phyloP scores from a whole-genome alignment of 2,888 invertebrate genomes.

The Netelia melanura region DNA sequence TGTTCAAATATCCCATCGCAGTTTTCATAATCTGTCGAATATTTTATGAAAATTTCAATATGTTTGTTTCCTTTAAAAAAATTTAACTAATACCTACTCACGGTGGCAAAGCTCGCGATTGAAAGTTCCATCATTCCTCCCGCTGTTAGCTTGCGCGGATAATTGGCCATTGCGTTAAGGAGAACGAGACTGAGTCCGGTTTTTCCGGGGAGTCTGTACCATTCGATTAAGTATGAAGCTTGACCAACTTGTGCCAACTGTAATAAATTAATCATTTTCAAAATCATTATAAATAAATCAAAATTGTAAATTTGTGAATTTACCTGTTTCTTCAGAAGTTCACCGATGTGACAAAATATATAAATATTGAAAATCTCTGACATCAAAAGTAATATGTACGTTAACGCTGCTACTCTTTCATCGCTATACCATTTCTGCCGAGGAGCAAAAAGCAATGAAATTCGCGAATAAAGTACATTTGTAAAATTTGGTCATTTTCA shows the following conservation, averaged over 20 bases:
- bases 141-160: conserved; percentile 62
- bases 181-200: conserved; percentile 48
- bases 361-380: conserved; percentile 63
- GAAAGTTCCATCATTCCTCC: conserved; percentile 41
- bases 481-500: not conserved
- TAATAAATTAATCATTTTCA: not conserved
- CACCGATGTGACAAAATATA: conserved; percentile 64
- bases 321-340: conserved; percentile 63
- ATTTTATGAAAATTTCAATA: not conserved
- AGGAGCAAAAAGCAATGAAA: not conserved
- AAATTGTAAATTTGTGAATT: not conserved
- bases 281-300: not conserved
- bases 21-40: conserved; percentile 56
- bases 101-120: not conserved
- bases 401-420: conserved; percentile 43
- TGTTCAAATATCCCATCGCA: conserved; percentile 56
- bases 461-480: not conserved
- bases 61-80: not conserved
- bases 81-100: not conserved
- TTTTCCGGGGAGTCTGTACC: conserved; percentile 63
- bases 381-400: conserved; percentile 50
- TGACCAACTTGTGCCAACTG: conserved; percentile 65
- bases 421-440: conserved; percentile 57
- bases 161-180: conserved; percentile 56
- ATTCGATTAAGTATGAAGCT: conserved; percentile 70